phyloP scores from a whole-genome alignment of 2,888 invertebrate genomes.

The Vandiemenella viatica region DNA sequence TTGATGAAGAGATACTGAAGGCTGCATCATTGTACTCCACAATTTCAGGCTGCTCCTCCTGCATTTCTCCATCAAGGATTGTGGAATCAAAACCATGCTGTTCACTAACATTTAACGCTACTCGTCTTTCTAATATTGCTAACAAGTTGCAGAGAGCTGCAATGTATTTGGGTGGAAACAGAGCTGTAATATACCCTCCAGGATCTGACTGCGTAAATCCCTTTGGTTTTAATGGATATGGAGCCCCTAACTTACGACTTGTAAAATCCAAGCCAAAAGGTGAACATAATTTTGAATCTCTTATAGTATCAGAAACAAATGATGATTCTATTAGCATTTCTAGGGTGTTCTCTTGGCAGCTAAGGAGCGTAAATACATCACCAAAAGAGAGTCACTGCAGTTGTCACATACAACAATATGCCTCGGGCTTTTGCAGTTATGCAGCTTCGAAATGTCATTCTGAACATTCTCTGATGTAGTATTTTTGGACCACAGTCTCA shows the following conservation, averaged over 20 bases:
- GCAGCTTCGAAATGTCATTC: too few species aligned
- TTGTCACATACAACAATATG: slow-evolving; percentile 58
- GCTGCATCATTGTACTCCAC: neutral
- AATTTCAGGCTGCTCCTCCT: neutral
- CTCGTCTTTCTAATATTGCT: slow-evolving; percentile 49
- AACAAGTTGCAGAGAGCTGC: slow-evolving; percentile 65
- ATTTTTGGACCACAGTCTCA: neutral
- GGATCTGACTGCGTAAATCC: slow-evolving; percentile 30
- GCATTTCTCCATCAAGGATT: too few species aligned
- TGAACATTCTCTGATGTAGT: too few species aligned
- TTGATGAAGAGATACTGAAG: neutral
- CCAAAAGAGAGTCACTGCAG: slow-evolving; percentile 57
- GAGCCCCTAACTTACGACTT: slow-evolving; percentile 10
- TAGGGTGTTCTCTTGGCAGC: slow-evolving; percentile 22
- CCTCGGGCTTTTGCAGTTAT: slow-evolving; percentile 52
- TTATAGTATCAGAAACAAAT: slow-evolving; percentile 44
- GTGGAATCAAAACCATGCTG: neutral
- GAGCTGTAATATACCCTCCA: slow-evolving; percentile 16
- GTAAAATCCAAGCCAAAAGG: slow-evolving; percentile 44
- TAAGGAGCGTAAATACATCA: slow-evolving; percentile 55
- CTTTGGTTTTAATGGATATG: slow-evolving; percentile 9
- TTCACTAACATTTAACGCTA: slow-evolving; percentile 40
- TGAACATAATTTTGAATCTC: slow-evolving; percentile 43
- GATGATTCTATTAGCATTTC: slow-evolving; percentile 32
- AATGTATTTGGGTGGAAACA: slow-evolving; percentile 40